Base-by-base conservation (phyloP, 2,888 invertebrate species). In the Odontocerum albicorne region DNA sequence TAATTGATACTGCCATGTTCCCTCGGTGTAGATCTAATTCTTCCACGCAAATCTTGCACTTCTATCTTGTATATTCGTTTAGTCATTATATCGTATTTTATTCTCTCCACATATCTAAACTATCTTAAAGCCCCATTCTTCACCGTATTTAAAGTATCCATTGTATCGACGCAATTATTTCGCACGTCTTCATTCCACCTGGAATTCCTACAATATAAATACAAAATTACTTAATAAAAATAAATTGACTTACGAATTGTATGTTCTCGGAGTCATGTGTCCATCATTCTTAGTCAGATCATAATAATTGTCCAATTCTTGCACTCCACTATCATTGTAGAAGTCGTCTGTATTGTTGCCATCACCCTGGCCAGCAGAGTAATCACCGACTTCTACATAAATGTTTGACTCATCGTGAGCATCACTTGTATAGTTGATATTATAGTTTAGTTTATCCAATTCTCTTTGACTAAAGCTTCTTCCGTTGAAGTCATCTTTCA, bases 271-370 rank as follows among this genome's bases (percentile, higher is more conserved):
- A 1, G 50, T 42, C 33, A 50, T 50, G 4, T 50, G 31, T 10
- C 31, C 42, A 31, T 31, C 50, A 3, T 45, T 45, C n/a, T 42
- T 50, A 2, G 39, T 16, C 21, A 50, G 16, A 4, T 22, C 39
- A 16, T 50, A 50, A 16, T 42, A 50, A 20, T 13, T 50, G 19
- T 50, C 50, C 35, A 45, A 20, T 7, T 45, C 45, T 10, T 50
- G 50, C 12, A 50, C 50, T 12, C 31, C 50, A 20, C 42, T 40
- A 8, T 50, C 50, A 12, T 50, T 50, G 22, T 50, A 50, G 35
- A 50, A 50, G 27, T 49, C 49, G 2, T 19, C 42, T 3, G 27
- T 10, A 16, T 47, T 27, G 17, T 17, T 38, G 7, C 2, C 8
- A 20, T 20, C 16, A 15, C 16, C 16, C 21, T 50, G 50, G n/a